Base-by-base conservation (phyloP, 2,113 vertebrate genomes). In the Rhagologus leucostigma region DNA sequence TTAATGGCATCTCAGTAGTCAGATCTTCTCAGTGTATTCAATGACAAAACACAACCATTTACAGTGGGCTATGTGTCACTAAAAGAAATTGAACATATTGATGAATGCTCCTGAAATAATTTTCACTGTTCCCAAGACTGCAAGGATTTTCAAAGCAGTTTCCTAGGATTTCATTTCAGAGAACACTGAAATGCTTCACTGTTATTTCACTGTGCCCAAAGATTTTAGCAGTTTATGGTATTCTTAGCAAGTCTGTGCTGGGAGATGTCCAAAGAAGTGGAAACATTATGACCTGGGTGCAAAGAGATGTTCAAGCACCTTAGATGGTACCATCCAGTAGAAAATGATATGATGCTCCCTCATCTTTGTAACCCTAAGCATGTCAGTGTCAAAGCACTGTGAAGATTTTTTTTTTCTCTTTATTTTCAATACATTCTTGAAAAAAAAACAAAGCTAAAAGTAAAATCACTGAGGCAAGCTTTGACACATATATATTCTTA, bases 1-100 rank as follows among this genome's bases (percentile, higher is more conserved):
- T 93, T 88, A 94, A 95, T 89, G 86, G 13, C 46, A 82, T 78
- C 76, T 93, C 56, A 60, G 39, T 67, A 93, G 56, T 78, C 76
- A 90, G 60, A 92, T 90, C 14, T 93, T 83, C 89, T 92, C 74
- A 64, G 68, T 33, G 35, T 62, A 63, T 74, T 64, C 42, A 49
- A 1, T 60, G 77, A 82, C 60, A 95, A 78, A 95, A 77, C 39
- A 8, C 32, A 75, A 64, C 15, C 23, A 53, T 91, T 82, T 87
- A 26, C 37, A 82, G 62, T 69, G 62, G 32, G 44, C 74, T 65
- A 42, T 57, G 35, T 89, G 69, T 64, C 81, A 76, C 89, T 91
- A 84, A 88, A 63, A 93, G 56, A 81, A 93, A 95, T 64, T 46
- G 68, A 92, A 92, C 9, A 12, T 75, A 68, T 71, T 75, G 52